Evolutionary conservation across 1,140 invertebrate species (phyloP), one percentile per base, ranked within the genome.

Genomic region (Diabrotica undecimpunctata): DNA sequence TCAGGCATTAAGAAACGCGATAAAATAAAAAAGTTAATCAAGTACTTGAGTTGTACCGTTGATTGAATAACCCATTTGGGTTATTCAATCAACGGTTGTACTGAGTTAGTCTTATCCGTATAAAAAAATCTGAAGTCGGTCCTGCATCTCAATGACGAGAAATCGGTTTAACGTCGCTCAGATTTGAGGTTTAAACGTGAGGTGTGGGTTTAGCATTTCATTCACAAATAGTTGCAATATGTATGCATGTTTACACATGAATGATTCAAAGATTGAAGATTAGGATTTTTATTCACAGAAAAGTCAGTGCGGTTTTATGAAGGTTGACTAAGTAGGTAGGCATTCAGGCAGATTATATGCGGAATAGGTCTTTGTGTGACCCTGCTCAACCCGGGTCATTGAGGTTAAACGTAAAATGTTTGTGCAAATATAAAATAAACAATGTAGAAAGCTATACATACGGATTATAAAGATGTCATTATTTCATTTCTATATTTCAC

Each of bases 211-310:
- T 46, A 46, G 41, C n/a, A 46, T 46, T 46, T 46, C 41, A 46
- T 46, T 46, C 41, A 46, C 41, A 46, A 46, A 46, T 46, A 46
- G 41, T 46, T 46, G 41, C 41, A 46, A 46, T 46, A 46, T 46
- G 41, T 46, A 46, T 46, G 41, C 41, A 46, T 46, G 41, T 46
- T 46, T 46, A 46, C 41, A 46, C 41, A 6, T 46, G 41, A 46
- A 46, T 46, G 41, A 46, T 46, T n/a, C n/a, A n/a, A n/a, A 46
- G 41, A 46, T 46, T 46, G n/a, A 46, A 46, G 41, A 46, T 46
- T 46, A 46, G 8, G 41, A 46, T 8, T 46, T 46, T 46, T 10
- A 46, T 46, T 46, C 41, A 46, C 8, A 46, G 41, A 46, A 46
- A 46, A 46, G 41, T 46, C 41, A 46, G 8, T 46, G 41, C 6